Evolutionary conservation across 2,113 vertebrate genomes (phyloP), one percentile per base, ranked within the genome.

Genomic region (Herpetotheres cachinnans): DNA sequence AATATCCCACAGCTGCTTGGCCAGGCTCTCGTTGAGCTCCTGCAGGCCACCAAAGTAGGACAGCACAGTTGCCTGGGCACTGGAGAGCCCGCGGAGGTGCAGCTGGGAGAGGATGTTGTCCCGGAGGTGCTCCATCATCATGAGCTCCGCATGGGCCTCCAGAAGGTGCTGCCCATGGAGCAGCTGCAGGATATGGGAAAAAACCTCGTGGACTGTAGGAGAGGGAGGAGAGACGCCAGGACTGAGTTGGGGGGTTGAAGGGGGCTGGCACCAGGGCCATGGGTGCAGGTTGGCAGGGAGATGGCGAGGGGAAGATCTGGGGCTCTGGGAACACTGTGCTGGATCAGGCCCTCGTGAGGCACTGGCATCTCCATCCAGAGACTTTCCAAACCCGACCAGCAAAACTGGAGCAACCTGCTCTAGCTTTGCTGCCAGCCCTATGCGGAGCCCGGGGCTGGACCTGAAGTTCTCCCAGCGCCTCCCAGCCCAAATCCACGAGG

Each of bases 101-200:
- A 99, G 97, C 97, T 99, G 98, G 93, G 96, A 97, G 18, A 99
- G 98, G 26, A 99, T 98, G 95, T 99, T 97, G 8, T 99, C 99
- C 95, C 98, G 98, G 92, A 99, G 99, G 27, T 95, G 97, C 91
- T 99, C 99, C 93, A 99, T 97, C 61, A 99, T 98, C 98, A 99
- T 98, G 34, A 99, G 98, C 70, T 96, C 98, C 14, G 97, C 98
- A 1, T 99, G 99, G 44, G 99, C 99, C 93, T 99, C 99, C 91
- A 99, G 96, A 66, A 99, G 98, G 15, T 77, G 97, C 32, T 98
- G 98, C 42, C 97, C 98, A 58, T 97, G 98, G 92, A 99, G 99
- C 95, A 99, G 97, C 52, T 97, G 96, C 94, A 99, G 98, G 1
- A 99, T 98, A 96, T 99, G 98, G 87, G 98, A 87, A 84, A 99